Evolutionary conservation across 2,113 vertebrate species (phyloP).

Genomic region (Steatornis caripensis): DNA sequence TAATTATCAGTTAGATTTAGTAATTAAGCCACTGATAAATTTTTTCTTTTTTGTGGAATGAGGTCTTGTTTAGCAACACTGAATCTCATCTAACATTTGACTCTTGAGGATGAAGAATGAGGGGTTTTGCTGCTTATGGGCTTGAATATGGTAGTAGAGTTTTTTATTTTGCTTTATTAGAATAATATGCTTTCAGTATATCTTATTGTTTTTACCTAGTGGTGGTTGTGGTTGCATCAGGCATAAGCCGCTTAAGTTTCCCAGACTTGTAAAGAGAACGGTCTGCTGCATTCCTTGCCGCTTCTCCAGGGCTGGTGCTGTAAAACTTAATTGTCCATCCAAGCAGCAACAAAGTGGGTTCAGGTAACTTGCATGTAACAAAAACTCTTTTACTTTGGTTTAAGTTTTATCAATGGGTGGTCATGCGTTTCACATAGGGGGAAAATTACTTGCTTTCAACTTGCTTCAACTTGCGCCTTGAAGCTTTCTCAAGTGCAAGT

Average conservation of each 20-base stretch:
- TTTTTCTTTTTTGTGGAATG: not conserved
- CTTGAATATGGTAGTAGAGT: not conserved
- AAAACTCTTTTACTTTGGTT: not conserved
- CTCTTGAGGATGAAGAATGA: not conserved
- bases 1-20: not conserved
- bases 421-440: not conserved
- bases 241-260: not conserved
- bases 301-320: not conserved
- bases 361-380: not conserved
- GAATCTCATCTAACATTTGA: not conserved
- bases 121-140: not conserved
- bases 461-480: not conserved
- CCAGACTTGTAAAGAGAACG: not conserved
- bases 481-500: not conserved
- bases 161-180: not conserved
- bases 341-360: not conserved
- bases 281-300: not conserved
- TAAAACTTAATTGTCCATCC: not conserved
- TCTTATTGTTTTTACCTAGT: not conserved
- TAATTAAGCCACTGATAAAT: not conserved
- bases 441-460: not conserved
- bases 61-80: not conserved
- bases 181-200: not conserved
- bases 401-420: not conserved
- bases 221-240: not conserved